Evolutionary conservation across 2,797 vertebrate species (phyloP).

Genomic region (Protosalanx chinensis): DNA sequence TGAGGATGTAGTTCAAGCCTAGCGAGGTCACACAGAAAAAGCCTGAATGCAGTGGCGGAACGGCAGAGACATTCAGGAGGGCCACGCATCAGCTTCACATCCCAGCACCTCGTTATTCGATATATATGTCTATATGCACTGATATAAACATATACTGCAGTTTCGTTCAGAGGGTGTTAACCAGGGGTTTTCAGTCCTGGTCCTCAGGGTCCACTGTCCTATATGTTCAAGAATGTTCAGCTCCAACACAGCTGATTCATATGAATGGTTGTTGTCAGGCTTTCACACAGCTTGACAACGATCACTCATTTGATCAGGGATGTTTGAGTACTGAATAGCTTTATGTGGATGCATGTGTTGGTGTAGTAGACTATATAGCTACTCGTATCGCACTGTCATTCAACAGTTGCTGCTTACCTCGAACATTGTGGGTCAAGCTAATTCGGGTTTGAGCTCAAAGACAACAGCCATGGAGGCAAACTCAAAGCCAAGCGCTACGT

Average conservation of each 20-base stretch:
- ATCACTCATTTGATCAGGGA: no score
- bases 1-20: constrained; percentile 98
- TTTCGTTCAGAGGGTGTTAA: background rate
- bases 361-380: no score
- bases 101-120: constrained; percentile 28
- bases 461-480: constrained; percentile 55
- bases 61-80: constrained; percentile 77
- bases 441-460: constrained; percentile 23
- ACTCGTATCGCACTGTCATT: constrained; percentile 37
- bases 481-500: constrained; percentile 60
- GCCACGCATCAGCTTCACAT: constrained; percentile 59
- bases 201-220: no score
- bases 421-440: constrained; percentile 11
- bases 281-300: no score
- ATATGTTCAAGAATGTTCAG: no score
- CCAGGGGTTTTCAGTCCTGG: no score
- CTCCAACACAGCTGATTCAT: no score
- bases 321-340: no score
- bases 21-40: constrained; percentile 73
- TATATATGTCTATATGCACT: constrained; percentile 57
- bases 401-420: constrained; percentile 68
- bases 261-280: no score
- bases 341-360: no score
- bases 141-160: constrained; percentile 53
- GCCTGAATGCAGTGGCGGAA: constrained; percentile 79